A percentile compares a stretch with the other conserved stretches of the same genome.
Evolutionary conservation across 2,113 vertebrate genomes (phyloP).

Genomic region (Platycercus adscitus): DNA sequence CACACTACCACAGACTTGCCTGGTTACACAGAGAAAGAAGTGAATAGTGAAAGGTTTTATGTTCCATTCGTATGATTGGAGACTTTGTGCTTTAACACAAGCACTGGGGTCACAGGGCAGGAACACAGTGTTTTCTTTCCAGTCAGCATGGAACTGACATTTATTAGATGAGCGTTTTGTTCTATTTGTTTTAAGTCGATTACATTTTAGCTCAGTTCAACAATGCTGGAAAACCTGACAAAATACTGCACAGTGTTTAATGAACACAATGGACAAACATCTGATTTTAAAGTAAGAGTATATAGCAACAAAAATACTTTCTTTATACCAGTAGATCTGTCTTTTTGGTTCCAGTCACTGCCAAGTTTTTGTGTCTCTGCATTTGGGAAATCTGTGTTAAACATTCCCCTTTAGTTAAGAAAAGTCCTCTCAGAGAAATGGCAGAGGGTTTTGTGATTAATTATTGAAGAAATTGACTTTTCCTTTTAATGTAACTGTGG

Average conservation of each 20-base stretch:
- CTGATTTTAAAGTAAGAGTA: background rate
- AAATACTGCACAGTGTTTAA: slow-evolving; percentile 34
- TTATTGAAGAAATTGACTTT: background rate
- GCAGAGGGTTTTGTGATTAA: background rate
- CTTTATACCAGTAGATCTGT: background rate
- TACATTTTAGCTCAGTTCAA: slow-evolving; percentile 53
- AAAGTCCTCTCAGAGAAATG: background rate
- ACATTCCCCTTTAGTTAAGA: background rate
- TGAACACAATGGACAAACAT: background rate
- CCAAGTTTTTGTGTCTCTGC: background rate
- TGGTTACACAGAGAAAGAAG: background rate
- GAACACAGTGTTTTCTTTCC: slow-evolving; percentile 60
- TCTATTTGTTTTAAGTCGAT: slow-evolving; percentile 50
- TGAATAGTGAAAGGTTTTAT: slow-evolving; percentile 59
- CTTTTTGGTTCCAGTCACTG: background rate
- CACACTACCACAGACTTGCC: background rate
- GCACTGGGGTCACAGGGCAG: slow-evolving; percentile 42
- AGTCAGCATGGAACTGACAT: slow-evolving; percentile 51
- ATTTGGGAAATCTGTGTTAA: background rate
- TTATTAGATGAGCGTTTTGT: slow-evolving; percentile 50
- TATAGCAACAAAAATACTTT: background rate
- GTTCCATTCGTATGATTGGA: slow-evolving; percentile 55
- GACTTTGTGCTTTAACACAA: slow-evolving; percentile 52
- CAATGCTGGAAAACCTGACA: slow-evolving; percentile 52
- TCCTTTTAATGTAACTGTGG: background rate